These are phyloP conservation scores for Coenonympha glycerion DNA, from an alignment of 2,888 invertebrate species.

Conservation along the genomic window DNA sequence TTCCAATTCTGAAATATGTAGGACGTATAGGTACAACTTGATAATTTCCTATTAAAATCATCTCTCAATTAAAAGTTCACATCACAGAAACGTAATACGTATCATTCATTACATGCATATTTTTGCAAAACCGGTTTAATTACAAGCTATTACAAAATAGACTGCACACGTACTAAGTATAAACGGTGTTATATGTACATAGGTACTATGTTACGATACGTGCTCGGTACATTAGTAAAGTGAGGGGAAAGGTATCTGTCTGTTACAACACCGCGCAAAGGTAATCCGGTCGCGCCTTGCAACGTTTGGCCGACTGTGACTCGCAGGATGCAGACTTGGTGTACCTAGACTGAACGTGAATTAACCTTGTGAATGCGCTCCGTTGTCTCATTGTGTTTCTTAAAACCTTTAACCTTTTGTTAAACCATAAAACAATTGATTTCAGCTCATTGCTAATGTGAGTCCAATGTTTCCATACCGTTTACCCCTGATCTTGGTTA, in stretches of 20 bases:
- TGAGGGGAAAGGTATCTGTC: conserved; percentile 24
- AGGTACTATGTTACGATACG: too few species aligned
- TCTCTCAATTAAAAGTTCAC: neutral
- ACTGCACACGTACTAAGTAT: conserved; percentile 10
- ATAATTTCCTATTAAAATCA: too few species aligned
- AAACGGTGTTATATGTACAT: neutral
- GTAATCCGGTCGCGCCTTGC: conserved; percentile 24
- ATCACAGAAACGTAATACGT: neutral
- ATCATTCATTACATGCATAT: too few species aligned
- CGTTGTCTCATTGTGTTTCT: too few species aligned
- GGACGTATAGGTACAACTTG: too few species aligned
- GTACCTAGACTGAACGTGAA: too few species aligned
- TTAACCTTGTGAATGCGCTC: neutral
- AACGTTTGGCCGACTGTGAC: conserved; percentile 13
- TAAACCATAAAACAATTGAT: too few species aligned
- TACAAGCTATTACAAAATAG: conserved; percentile 8
- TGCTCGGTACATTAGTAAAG: neutral
- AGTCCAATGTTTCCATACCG: too few species aligned
- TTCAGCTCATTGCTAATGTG: too few species aligned
- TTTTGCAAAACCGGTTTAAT: conserved; percentile 3
- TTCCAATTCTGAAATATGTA: too few species aligned
- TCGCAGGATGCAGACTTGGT: conserved; percentile 8
- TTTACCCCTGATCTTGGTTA: too few species aligned
- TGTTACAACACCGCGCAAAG: conserved; percentile 21
- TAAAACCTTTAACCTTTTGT: too few species aligned